Evolutionary conservation across 37 sponge, comb jelly and placozoan species (phyloP), one percentile per base, ranked within the genome.

Genomic region (Cliona cf. orientalis): DNA sequence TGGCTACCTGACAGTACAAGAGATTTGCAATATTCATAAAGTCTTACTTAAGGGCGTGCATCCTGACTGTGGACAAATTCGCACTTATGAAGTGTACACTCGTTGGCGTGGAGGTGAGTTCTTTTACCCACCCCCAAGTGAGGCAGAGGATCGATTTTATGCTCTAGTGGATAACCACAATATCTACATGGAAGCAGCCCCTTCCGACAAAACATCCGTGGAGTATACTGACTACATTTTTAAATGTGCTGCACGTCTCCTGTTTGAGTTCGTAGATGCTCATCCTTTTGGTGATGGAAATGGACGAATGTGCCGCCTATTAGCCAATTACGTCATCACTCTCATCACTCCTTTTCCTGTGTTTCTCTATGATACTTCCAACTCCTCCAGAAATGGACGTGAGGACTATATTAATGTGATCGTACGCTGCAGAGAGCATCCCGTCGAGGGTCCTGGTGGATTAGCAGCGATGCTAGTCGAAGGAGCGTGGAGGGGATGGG

Each of bases 221-320:
- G 78, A 75, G 21, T 44, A 71, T 29, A 42, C 74, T 0, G 40
- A 42, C 33, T 60, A 67, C 43, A 31, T 80, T 14, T 72, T 84
- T 71, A 84, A 80, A 55, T 79, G 80, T 83, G 91, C 91, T 33
- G 81, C 86, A 5, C 66, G 86, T 58, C 45, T 85, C 12, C 46
- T 84, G 32, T 90, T 84, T 58, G 25, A 79, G 34, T 84, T 84
- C 67, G 91, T 90, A 4, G 75, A 79, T 74, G 39, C 71, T 23
- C 91, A 90, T 53, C 91, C 86, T 36, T 90, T 90, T 71, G 45
- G 46, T 69, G 86, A 90, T 79, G 91, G 91, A 37, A 90, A 90
- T 80, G 91, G 91, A 11, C 85, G 91, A 22, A 74, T 72, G 72
- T 76, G 89, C 75, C 62, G 83, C n/a, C 56, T 89, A 25, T 71